Evolutionary conservation across 2,888 invertebrate species (phyloP).

Genomic region (Chaitophorus viminalis): DNA sequence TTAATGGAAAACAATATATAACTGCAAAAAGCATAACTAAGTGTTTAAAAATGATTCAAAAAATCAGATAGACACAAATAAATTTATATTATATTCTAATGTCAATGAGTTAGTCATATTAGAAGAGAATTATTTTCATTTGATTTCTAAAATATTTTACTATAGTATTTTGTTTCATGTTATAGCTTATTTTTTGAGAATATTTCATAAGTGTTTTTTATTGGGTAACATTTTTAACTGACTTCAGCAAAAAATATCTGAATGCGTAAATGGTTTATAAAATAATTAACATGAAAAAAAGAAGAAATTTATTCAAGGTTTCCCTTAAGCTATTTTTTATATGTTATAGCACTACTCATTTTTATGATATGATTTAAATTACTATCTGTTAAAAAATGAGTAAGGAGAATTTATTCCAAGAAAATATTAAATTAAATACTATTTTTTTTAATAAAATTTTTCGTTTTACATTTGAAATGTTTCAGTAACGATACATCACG

Average conservation of each 20-base stretch:
- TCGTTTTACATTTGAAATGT: constrained; percentile 28
- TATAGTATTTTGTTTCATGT: too few species aligned
- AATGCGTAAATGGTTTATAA: background rate
- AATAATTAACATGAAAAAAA: background rate
- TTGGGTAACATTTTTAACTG: too few species aligned
- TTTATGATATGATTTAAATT: background rate
- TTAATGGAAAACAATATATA: too few species aligned
- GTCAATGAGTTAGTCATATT: too few species aligned
- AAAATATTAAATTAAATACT: constrained; percentile 13
- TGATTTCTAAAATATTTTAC: too few species aligned
- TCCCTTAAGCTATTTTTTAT: background rate
- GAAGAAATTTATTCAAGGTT: background rate
- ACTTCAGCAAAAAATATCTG: background rate
- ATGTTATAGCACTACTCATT: background rate
- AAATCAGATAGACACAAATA: too few species aligned
- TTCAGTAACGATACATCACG: constrained; percentile 27
- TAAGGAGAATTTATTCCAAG: background rate
- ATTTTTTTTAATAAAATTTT: constrained; percentile 30
- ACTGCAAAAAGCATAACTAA: too few species aligned
- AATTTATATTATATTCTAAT: too few species aligned
- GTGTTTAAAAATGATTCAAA: too few species aligned
- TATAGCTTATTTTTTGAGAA: too few species aligned
- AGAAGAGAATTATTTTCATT: too few species aligned
- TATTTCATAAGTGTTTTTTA: too few species aligned
- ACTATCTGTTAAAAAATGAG: background rate